Evolutionary conservation across 2,113 vertebrate genomes (phyloP).

Genomic region (Empidonax alnorum): DNA sequence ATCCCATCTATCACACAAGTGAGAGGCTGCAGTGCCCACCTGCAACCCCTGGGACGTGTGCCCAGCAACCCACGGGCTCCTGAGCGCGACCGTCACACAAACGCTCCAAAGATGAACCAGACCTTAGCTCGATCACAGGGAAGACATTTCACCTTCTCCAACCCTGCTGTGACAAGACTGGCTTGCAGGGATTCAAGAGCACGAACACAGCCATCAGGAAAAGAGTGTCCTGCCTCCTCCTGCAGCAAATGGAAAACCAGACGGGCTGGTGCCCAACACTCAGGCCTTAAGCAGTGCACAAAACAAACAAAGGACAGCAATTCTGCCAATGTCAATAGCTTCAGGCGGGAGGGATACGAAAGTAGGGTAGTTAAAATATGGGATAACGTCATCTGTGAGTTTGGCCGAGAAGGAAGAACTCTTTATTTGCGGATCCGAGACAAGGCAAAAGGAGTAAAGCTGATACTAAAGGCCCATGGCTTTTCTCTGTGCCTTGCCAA

Average conservation of each 20-base stretch:
- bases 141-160: not conserved
- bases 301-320: slow-evolving; percentile 49
- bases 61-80: not conserved
- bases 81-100: not conserved
- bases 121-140: not conserved
- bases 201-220: not conserved
- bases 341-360: slow-evolving; percentile 37
- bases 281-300: slow-evolving; percentile 30
- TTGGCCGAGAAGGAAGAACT: not conserved
- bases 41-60: not conserved
- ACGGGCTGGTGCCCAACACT: not conserved
- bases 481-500: not conserved
- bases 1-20: accelerated
- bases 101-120: not conserved
- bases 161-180: not conserved
- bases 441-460: not conserved
- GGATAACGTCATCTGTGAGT: not conserved
- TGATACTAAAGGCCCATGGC: not conserved
- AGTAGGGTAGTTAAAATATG: slow-evolving; percentile 39
- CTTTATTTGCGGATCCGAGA: not conserved
- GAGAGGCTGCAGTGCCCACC: not conserved
- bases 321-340: slow-evolving; percentile 47
- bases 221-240: not conserved
- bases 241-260: not conserved
- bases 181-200: not conserved